Base-by-base conservation (phyloP, 2,797 vertebrate species). In the Diplodus puntazzo region DNA sequence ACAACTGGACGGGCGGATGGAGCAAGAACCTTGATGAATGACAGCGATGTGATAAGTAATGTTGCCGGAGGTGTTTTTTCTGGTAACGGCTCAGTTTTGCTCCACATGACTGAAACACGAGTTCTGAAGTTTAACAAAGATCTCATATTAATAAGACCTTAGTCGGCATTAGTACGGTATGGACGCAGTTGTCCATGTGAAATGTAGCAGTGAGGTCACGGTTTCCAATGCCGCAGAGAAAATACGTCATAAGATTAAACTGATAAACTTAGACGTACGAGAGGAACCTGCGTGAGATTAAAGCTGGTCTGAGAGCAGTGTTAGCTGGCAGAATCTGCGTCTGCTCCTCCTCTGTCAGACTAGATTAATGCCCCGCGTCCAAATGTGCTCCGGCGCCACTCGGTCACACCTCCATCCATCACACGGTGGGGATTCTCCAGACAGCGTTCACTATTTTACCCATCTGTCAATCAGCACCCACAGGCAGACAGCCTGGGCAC, bases 381-480 rank as follows among this genome's bases (percentile, higher is more conserved):
- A 85, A 89, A 89, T 79, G 82, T 82, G 84, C 83, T 54, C 20
- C 7, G 16, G 73, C 81, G 84, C 59, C 76, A 61, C 71, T 73
- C 50, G 69, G 84, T 87, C 88, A 77, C 83, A 85, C 76, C 77
- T 81, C 73, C 87, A 92, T 93, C 88, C 85, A 90, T 94, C 90
- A 92, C 72, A 18, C 59, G 4, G 80, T 13, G 11, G 82, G 90
- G 80, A 88, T 79, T 59, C 87, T 82, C 65, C 75, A 87, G 88
- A 84, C 86, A 86, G 73, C 52, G 70, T 58, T 79, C 75, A 66
- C 73, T 75, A 25, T 87, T 91, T 79, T 73, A 74, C 71, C 86
- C 84, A 85, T 87, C 87, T 79, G 82, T 92, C 92, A 91, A 86
- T 92, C 93, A 93, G 75, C 63, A 74, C 66, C 84, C 81, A 80